phyloP scores from a whole-genome alignment of 1,140 invertebrate species.

The Drosophila teissieri region DNA sequence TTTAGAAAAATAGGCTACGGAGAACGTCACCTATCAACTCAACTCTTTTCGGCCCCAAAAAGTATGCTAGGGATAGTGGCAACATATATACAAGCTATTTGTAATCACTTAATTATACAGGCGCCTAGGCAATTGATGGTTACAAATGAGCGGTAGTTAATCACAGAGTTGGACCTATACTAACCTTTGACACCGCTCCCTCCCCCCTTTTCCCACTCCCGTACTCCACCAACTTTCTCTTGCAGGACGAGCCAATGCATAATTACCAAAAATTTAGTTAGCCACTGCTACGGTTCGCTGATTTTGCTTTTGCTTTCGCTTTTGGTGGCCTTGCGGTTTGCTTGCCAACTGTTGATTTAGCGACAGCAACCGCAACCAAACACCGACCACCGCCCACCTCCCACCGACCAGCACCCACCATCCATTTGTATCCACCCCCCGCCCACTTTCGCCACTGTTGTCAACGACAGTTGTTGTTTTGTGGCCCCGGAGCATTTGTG shows the following conservation, averaged over 20 bases:
- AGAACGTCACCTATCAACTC: background rate
- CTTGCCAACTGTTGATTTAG: slow-evolving; percentile 80
- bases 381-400: background rate
- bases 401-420: background rate
- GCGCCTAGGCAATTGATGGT: slow-evolving; percentile 3
- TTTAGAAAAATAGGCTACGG: background rate
- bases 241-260: slow-evolving; percentile 21
- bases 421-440: background rate
- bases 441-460: slow-evolving; percentile 24
- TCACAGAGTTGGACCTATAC: slow-evolving; percentile 15
- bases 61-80: background rate
- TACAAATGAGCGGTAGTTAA: slow-evolving; percentile 44
- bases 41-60: background rate
- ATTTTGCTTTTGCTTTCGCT: slow-evolving; percentile 23
- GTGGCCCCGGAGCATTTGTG: slow-evolving; percentile 51
- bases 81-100: slow-evolving; percentile 7
- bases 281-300: slow-evolving; percentile 17
- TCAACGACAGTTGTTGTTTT: slow-evolving; percentile 69
- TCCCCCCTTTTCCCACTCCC: background rate
- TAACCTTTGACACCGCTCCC: background rate
- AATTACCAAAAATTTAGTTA: slow-evolving; percentile 49
- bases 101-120: slow-evolving; percentile 31
- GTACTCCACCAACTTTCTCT: background rate
- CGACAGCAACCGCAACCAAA: slow-evolving; percentile 32
- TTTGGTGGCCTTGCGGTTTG: slow-evolving; percentile 51